phyloP scores from a whole-genome alignment of 2,113 vertebrate species.

The Marmota monax region DNA sequence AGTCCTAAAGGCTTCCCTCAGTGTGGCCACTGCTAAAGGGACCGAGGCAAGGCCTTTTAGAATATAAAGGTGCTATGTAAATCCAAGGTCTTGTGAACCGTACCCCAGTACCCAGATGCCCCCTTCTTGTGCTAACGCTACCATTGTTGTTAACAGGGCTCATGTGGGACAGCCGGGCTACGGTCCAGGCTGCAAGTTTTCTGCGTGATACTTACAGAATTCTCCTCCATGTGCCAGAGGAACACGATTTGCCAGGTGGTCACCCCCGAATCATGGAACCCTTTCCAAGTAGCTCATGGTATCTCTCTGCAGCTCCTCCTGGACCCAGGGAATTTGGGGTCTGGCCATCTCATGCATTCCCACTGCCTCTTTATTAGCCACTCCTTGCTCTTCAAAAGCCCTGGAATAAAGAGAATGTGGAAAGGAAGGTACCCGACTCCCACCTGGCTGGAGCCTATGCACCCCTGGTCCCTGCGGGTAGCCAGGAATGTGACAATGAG shows the following conservation, averaged over 20 bases:
- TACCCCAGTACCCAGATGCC: not conserved
- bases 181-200: not conserved
- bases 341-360: not conserved
- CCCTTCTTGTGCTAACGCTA: not conserved
- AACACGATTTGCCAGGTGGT: not conserved
- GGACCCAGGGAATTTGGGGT: not conserved
- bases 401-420: not conserved
- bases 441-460: not conserved
- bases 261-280: not conserved
- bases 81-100: conserved; percentile 70
- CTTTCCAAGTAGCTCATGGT: not conserved
- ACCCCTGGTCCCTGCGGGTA: not conserved
- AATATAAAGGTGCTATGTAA: conserved; percentile 82
- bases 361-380: not conserved
- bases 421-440: not conserved
- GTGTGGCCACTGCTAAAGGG: not conserved
- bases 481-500: not conserved
- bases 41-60: conserved; percentile 64
- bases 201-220: not conserved
- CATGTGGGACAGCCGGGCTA: not conserved
- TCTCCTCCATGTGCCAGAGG: not conserved
- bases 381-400: not conserved
- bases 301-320: not conserved
- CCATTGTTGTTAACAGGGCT: not conserved
- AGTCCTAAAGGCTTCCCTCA: not conserved